Evolutionary conservation across 2,888 invertebrate genomes (phyloP).

Genomic region (Pristionchus exspectatus): DNA sequence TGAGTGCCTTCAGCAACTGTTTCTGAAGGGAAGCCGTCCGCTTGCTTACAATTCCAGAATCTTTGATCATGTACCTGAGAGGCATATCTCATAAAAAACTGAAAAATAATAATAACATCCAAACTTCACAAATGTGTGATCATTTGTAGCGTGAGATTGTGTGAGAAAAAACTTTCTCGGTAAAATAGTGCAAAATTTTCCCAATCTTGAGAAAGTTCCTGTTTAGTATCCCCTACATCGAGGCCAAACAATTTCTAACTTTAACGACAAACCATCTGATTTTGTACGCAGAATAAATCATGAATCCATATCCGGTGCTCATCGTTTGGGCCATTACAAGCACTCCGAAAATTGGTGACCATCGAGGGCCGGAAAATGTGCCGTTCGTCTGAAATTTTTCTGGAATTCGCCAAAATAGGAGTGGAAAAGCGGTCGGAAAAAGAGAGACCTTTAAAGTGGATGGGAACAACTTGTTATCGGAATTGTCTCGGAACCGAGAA

Average conservation of each 20-base stretch:
- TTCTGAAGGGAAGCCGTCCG: neutral
- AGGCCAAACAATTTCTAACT: neutral
- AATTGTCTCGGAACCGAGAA: too few relatives aligned
- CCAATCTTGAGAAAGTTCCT: neutral
- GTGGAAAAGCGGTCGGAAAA: too few relatives aligned
- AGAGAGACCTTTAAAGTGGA: too few relatives aligned
- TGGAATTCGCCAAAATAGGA: too few relatives aligned
- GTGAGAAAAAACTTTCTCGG: too few relatives aligned
- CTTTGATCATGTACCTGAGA: constrained; percentile 2
- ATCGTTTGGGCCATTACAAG: constrained; percentile 20
- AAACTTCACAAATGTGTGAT: too few relatives aligned
- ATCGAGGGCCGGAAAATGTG: constrained; percentile 40
- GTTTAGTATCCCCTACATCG: neutral
- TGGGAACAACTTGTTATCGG: too few relatives aligned
- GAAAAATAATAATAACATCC: too few relatives aligned
- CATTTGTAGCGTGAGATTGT: too few relatives aligned
- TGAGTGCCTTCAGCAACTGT: constrained; percentile 28
- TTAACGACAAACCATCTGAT: constrained; percentile 23
- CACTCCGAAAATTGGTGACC: constrained; percentile 40
- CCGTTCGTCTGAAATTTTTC: constrained; percentile 45
- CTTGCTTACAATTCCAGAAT: neutral
- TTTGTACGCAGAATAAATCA: constrained; percentile 22
- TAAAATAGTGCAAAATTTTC: neutral
- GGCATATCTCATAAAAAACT: neutral
- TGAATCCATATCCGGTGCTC: constrained; percentile 44